Evolutionary conservation across 64 coral and sea anemone genomes (phyloP), one percentile per base, ranked within the genome.

Genomic region (Cladopsammia gracilis): DNA sequence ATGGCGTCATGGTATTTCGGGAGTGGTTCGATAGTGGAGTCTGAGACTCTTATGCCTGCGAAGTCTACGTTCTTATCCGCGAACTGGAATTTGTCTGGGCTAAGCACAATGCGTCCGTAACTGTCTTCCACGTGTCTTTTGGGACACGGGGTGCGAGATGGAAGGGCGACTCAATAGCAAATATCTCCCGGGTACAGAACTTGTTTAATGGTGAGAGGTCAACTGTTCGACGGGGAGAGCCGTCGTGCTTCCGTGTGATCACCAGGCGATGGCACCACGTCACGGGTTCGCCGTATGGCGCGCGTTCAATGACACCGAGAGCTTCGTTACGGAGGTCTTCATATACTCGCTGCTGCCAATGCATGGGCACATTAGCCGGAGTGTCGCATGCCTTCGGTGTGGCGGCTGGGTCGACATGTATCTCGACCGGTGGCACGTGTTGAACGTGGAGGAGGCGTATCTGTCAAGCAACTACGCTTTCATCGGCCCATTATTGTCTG

Each of bases 241-340:
- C n/a, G n/a, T n/a, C n/a, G n/a, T n/a, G n/a, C 57, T 92, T 92
- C 50, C 90, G n/a, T 16, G 65, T 74, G 18, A 90, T 71, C 42
- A 90, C 87, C 93, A 95, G 86, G 42, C 44, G 70, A 26, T 95
- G 78, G 22, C 93, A 95, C 79, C 93, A 95, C 34, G n/a, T n/a
- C n/a, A n/a, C n/a, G n/a, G n/a, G n/a, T n/a, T n/a, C n/a, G n/a
- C n/a, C n/a, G n/a, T n/a, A 94, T 61, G 92, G 86, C 3, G 89
- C 76, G 3, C 76, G 45, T 42, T 94, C 86, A 49, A 94, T 75
- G 13, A 94, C 92, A 12, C 92, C 86, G 9, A 95, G 87, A n/a
- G n/a, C n/a, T n/a, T n/a, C n/a, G n/a, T n/a, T n/a, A n/a, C n/a
- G n/a, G n/a, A n/a, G n/a, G n/a, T n/a, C n/a, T n/a, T n/a, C n/a